Evolutionary conservation across 1,140 invertebrate genomes (phyloP).

Genomic region (Drosophila simulans): DNA sequence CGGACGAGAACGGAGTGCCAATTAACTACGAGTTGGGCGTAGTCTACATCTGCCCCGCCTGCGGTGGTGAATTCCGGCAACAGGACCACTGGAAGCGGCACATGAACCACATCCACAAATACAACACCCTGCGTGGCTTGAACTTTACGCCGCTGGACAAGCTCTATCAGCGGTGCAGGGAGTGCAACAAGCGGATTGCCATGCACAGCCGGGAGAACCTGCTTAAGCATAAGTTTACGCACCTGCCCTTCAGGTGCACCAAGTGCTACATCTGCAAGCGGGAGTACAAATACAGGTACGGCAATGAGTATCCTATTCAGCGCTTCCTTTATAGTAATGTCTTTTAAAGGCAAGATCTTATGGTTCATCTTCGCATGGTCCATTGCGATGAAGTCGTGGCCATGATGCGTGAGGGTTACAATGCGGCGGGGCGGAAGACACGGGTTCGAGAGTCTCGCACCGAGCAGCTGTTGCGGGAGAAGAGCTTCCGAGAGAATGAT

Average conservation of each 20-base stretch:
- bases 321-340: not conserved
- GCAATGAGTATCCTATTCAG: not conserved
- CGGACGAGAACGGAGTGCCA: constrained; percentile 63
- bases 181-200: constrained; percentile 77
- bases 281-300: constrained; percentile 77
- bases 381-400: constrained; percentile 72
- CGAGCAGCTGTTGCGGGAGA: constrained; percentile 34
- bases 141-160: constrained; percentile 78
- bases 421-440: constrained; percentile 57
- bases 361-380: constrained; percentile 77
- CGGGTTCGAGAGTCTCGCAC: constrained; percentile 63
- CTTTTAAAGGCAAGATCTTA: constrained; percentile 69
- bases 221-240: constrained; percentile 81
- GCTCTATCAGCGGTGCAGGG: constrained; percentile 73
- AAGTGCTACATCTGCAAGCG: constrained; percentile 76
- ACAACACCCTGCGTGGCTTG: constrained; percentile 70
- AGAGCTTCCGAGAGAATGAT: constrained; percentile 27
- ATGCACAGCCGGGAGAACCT: constrained; percentile 82
- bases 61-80: constrained; percentile 64
- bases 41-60: constrained; percentile 75
- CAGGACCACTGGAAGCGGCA: constrained; percentile 79
- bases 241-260: constrained; percentile 72
- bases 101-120: constrained; percentile 73
- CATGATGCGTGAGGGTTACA: constrained; percentile 65
- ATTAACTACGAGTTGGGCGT: constrained; percentile 80